Base-by-base conservation (phyloP, 2,888 invertebrate genomes). In the Caenorhabditis doughertyi region DNA sequence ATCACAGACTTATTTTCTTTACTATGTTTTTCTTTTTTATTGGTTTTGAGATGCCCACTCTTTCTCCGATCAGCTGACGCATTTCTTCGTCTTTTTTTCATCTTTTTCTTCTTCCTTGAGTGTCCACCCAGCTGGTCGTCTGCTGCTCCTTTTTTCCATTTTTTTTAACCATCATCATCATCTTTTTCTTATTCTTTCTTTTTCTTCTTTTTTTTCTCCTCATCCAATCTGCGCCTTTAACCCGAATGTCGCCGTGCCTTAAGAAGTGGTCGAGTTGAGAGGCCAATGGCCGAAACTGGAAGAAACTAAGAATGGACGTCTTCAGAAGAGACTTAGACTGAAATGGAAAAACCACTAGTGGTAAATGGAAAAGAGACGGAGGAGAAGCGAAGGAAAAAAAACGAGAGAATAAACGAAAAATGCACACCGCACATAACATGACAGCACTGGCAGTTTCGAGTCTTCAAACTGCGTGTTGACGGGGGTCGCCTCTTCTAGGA, bases 381-480 rank as follows among this genome's bases (percentile, higher is more conserved):
- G 64, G 56, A 35, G 67, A 25, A 16, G 42, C 39, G 62, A 51
- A 27, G 39, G 32, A 68, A 76, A 74, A 53, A 70, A 76, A 76
- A 76, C 51, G 76, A 76, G 67, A 76, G 67, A 76, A 76, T 76
- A 76, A 76, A 76, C 76, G 76, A 76, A 76, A 65, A 76, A 76
- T 76, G 76, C 76, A 76, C 76, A 76, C 67, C 76, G 76, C 76
- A 76, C 76, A 76, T 76, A 76, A 76, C 76, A 76, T 76, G 76
- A 76, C 76, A 76, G 67, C 74, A 67, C 65, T 74, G 65, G 65
- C 65, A 65, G 65, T 74, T 74, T 67, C 65, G 70, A 73, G 72
- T 62, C 72, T 53, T 62, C 71, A 71, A 47, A 35, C 72, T 51
- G 51, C 60, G 51, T 68, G 76, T 76, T 68, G 76, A 76, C 76